These are phyloP conservation scores for Schizopygopsis pylzovi DNA, from an alignment of 2,797 vertebrate genomes.

Conservation along the genomic window DNA sequence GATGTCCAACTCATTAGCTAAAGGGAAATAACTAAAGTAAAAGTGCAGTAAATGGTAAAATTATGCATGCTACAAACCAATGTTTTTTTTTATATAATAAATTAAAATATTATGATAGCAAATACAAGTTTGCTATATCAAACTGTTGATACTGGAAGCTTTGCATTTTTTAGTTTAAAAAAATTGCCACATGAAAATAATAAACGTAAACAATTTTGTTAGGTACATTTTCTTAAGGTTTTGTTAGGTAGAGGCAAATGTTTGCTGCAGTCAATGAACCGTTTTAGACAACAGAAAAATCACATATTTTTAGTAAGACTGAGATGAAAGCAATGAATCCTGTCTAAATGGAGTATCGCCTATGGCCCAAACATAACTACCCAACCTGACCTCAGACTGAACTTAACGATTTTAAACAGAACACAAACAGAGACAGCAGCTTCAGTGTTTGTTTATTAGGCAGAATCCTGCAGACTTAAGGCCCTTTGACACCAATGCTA, in stretches of 20 bases:
- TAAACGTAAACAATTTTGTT: no score
- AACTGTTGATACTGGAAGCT: no score
- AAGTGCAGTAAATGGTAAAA: background rate
- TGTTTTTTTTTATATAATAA: background rate
- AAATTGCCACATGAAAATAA: no score
- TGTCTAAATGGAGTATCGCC: background rate
- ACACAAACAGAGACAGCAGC: background rate
- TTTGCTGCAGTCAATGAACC: background rate
- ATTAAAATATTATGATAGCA: no score
- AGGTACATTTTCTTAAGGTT: background rate
- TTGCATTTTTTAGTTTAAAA: no score
- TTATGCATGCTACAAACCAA: background rate
- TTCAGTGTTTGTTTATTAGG: background rate
- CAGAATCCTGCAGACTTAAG: background rate
- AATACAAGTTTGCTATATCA: no score
- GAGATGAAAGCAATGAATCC: slow-evolving; percentile 12
- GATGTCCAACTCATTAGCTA: background rate
- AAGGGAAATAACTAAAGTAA: background rate
- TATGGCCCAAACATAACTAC: background rate
- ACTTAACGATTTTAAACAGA: background rate
- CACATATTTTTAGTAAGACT: background rate
- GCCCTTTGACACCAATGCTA: background rate
- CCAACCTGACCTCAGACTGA: background rate
- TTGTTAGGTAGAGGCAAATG: background rate
- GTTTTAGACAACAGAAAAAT: background rate